Base-by-base conservation (phyloP, 2,797 vertebrate genomes). In the Microchirus variegatus region DNA sequence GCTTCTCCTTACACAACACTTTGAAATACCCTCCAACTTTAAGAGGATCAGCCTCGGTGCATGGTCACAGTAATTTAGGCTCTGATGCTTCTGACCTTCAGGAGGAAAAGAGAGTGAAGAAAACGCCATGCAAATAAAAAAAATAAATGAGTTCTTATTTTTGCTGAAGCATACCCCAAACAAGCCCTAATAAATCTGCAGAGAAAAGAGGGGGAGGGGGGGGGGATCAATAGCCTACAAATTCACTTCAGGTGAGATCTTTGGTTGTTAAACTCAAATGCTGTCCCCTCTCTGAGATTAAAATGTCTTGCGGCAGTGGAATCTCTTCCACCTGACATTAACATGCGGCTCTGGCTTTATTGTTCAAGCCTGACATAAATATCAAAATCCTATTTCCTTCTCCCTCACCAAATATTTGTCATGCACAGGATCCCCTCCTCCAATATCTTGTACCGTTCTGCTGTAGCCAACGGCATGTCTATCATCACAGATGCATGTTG, bases 31-130 rank as follows among this genome's bases (percentile, higher is more conserved):
- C 49, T 70, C 78, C 71, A 67, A 61, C 67, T 67, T 64, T 65
- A 52, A 68, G 57, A 67, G 64, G 74, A 80, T 80, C 67, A 73
- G 77, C 37, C 18, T 69, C 36, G 26, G 54, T 69, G 70, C 47
- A 14, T 65, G 44, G 60, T 73, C 68, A 75, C 36, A 62, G 64
- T 53, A 66, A 50, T 75, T 59, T 70, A 46, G 57, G 46, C 47
- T 55, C 48, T 49, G 56, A 66, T 72, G 47, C 52, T 18, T 77
- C 36, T 82, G 77, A 86, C 81, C 80, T 85, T 86, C 78, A 78
- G 51, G 19, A 44, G 10, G 42, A n/a, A 52, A 50, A 59, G 3
- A 46, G 51, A 60, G 54, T 14, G 10, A 58, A 69, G 41, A 9
- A 53, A 73, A 66, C 22, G 35, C 35, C 49, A 44, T 61, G 43